Conservation (phyloP, 2,888 invertebrate genomes). For the Netelia virgata region DNA sequence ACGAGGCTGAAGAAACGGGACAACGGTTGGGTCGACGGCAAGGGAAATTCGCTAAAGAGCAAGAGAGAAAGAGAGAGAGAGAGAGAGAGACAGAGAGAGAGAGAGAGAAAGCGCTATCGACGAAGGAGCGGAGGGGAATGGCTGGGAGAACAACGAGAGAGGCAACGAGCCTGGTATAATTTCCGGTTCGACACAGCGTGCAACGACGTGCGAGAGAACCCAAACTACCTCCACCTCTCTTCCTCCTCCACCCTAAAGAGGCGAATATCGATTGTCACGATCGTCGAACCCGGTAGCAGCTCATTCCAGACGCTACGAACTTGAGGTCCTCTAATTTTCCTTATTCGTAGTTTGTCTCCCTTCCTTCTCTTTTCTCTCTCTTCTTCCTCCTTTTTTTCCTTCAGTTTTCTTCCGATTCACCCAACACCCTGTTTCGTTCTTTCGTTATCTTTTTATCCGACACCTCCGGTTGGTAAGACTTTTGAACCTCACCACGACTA, state of each 20-base stretch:
- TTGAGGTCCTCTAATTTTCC: conserved; percentile 21
- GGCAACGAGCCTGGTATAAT: conserved; percentile 68
- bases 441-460: conserved; percentile 9
- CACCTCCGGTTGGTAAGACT: no score
- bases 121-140: conserved; percentile 30
- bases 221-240: conserved; percentile 8
- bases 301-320: conserved; percentile 7
- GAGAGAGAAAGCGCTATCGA: conserved; percentile 41
- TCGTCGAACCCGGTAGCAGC: conserved; percentile 42
- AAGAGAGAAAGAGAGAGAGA: neutral
- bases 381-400: neutral
- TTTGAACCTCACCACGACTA: no score
- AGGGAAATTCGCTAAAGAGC: conserved; percentile 27
- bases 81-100: neutral
- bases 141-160: conserved; percentile 55
- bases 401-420: neutral
- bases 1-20: conserved; percentile 61
- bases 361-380: neutral
- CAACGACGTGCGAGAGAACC: conserved; percentile 68
- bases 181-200: conserved; percentile 69
- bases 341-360: conserved; percentile 12
- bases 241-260: conserved; percentile 3
- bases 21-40: neutral
- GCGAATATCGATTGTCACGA: conserved; percentile 67
- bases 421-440: conserved; percentile 7